Evolutionary conservation across 2,888 invertebrate genomes (phyloP), one percentile per base, ranked within the genome.

Genomic region (Plemyria rubiginata): DNA sequence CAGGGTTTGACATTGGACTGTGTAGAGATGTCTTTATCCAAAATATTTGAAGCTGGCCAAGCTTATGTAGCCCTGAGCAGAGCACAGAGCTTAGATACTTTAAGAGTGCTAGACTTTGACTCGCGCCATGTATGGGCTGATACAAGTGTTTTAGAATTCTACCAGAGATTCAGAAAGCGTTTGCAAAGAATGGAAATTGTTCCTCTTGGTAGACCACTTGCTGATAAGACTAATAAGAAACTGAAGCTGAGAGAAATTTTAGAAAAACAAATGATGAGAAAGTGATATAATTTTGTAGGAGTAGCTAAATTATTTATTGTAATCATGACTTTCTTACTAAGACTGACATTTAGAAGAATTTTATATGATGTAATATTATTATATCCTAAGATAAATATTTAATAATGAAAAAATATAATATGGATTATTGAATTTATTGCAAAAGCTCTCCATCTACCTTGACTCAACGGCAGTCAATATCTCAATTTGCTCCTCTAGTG

Each of bases 21-120:
- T 90, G 98, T 98, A 0, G 98, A 99, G 90, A 98, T 99, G 96
- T 97, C 98, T 6, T 87, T 99, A 54, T 94, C 96, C 0, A 95
- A 96, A 78, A 98, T 98, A 41, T 99, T 99, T 90, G 98, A 99
- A 90, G 96, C 97, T 40, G 99, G 99, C 0, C 99, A 99, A 88
- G 98, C 99, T 0, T 99, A 99, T 88, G 99, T 99, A 0, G 99
- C 99, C 0, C 87, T 99, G 8, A 98, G 98, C 12, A 94, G 99
- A 70, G 98, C 99, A 9, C 96, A 97, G 79, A 98, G 96, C 79
- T 92, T 99, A 54, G 94, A 97, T 58, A 95, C 96, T 2, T 91
- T 99, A n/a, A 89, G 98, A 66, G 96, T 99, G 40, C 84, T 98
- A 58, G 98, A 98, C 86, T 98, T 99, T 89, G 96, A 96, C 80